These are phyloP conservation scores for Myopa tessellatipennis DNA, from an alignment of 2,888 invertebrate genomes.

Conservation along the genomic window DNA sequence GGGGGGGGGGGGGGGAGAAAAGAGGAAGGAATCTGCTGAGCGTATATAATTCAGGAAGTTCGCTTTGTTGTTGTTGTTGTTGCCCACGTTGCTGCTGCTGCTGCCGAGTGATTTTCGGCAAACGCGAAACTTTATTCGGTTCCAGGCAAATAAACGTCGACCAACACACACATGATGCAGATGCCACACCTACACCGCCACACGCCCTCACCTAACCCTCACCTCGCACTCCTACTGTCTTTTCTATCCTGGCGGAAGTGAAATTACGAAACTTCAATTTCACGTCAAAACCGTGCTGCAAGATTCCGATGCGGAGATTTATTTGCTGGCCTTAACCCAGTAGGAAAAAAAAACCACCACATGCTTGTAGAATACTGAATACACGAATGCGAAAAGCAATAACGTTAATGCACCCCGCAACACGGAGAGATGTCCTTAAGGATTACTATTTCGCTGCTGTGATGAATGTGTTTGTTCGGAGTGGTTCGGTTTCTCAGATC, in stretches of 20 bases:
- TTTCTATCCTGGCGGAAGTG: constrained; percentile 28
- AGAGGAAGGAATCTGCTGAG: not conserved
- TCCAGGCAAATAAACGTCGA: not conserved
- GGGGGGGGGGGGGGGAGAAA: too few species aligned
- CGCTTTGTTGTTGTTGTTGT: too few species aligned
- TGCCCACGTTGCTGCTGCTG: not conserved
- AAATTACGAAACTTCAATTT: constrained; percentile 42
- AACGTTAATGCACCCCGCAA: not conserved
- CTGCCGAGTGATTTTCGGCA: constrained; percentile 27
- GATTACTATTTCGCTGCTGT: not conserved
- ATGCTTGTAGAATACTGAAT: too few species aligned
- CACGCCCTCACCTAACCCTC: not conserved
- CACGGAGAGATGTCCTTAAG: not conserved
- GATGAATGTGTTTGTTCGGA: not conserved
- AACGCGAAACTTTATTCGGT: constrained; percentile 30
- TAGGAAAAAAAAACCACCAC: constrained; percentile 15
- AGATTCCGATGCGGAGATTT: constrained; percentile 27
- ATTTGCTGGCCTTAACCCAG: constrained; percentile 21
- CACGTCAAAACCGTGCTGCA: constrained; percentile 12
- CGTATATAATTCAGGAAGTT: not conserved
- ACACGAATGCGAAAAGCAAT: not conserved
- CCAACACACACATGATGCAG: not conserved
- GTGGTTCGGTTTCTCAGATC: not conserved
- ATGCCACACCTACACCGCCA: constrained; percentile 2
- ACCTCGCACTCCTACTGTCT: not conserved